Percentiles rank a stretch among this genome's conserved stretches.
These are phyloP conservation scores for Drosophila diplacantha DNA, from an alignment of 2,888 invertebrate species.

Conservation along the genomic window DNA sequence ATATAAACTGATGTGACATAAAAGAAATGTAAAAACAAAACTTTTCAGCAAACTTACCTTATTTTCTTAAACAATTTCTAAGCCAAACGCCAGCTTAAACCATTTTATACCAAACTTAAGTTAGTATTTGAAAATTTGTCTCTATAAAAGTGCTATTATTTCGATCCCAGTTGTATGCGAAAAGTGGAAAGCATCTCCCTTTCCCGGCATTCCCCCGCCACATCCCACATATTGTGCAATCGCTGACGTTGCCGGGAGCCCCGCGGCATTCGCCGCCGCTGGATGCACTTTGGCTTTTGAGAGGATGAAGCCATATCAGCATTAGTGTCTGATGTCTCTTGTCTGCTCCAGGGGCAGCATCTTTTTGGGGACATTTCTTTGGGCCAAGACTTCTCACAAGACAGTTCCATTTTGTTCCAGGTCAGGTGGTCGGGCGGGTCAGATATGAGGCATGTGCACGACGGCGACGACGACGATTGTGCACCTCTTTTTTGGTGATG, in stretches of 20 bases:
- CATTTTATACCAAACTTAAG: not conserved
- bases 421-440: conserved; percentile 37
- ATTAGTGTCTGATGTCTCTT: conserved; percentile 60
- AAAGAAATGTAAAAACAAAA: too few species aligned
- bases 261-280: conserved; percentile 36
- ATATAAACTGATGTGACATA: too few species aligned
- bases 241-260: conserved; percentile 20
- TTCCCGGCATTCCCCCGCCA: not conserved
- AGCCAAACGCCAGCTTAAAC: accelerated
- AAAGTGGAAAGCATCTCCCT: not conserved
- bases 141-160: not conserved
- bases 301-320: conserved; percentile 72
- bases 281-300: conserved; percentile 58
- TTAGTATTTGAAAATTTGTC: accelerated
- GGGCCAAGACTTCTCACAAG: conserved; percentile 24
- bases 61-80: not conserved
- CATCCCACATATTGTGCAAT: conserved; percentile 66
- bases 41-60: too few species aligned
- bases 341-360: conserved; percentile 47
- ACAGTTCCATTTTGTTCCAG: conserved; percentile 37
- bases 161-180: not conserved
- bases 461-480: conserved; percentile 22
- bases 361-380: conserved; percentile 53
- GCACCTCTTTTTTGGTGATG: conserved; percentile 18
- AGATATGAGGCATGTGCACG: conserved; percentile 38